Percentiles rank a stretch among this genome's conserved stretches.
Conservation (phyloP, 2,113 vertebrate genomes). For the Anarhynchus alexandrinus region DNA sequence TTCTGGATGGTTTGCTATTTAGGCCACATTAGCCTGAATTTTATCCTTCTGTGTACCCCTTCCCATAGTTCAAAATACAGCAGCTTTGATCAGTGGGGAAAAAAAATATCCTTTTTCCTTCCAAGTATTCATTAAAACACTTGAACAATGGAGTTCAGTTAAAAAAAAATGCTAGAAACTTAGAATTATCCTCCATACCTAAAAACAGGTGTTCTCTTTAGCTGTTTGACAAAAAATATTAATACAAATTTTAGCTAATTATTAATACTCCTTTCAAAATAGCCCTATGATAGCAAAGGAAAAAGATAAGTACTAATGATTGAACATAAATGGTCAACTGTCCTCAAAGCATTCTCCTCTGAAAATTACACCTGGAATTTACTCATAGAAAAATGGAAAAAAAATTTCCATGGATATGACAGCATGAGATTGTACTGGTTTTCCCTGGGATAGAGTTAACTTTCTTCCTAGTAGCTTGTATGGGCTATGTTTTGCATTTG, state of each 20-base stretch:
- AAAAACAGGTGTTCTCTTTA: not conserved
- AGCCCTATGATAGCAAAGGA: not conserved
- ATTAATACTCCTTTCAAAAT: not conserved
- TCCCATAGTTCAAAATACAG: not conserved
- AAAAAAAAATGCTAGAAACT: not conserved
- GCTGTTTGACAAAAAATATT: not conserved
- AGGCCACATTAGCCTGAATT: not conserved
- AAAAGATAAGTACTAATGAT: not conserved
- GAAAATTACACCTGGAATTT: not conserved
- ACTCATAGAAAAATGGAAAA: not conserved
- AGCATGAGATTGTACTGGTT: not conserved
- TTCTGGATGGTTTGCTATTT: not conserved
- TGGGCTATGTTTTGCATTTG: not conserved
- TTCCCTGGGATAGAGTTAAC: not conserved
- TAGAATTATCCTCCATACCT: not conserved
- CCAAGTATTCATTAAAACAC: not conserved
- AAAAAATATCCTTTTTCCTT: not conserved
- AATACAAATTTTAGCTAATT: not conserved
- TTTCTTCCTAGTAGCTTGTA: not conserved
- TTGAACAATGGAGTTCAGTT: not conserved
- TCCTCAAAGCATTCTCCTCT: not conserved
- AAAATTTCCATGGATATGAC: not conserved
- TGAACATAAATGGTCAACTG: not conserved
- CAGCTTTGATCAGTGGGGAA: not conserved
- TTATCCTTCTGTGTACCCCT: not conserved